Base-by-base conservation (phyloP, 2,797 vertebrate genomes). In the Centropyge bicolor region DNA sequence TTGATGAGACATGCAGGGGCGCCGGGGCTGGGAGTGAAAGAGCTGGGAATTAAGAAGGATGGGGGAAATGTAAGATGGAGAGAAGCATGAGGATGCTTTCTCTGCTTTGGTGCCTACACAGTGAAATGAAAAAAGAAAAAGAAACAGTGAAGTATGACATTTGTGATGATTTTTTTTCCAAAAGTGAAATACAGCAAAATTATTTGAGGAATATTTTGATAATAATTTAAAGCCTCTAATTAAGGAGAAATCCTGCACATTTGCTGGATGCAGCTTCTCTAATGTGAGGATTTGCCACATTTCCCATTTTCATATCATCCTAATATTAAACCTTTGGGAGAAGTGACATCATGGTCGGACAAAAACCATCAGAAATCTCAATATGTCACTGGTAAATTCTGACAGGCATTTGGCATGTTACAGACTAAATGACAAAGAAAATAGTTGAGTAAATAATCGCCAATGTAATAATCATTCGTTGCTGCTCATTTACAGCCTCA, bases 51-150 rank as follows among this genome's bases (percentile, higher is more conserved):
- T 45, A 78, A 17, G 17, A 66, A 73, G 41, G 55, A 71, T 0
- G 31, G 60, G 20, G 3, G 27, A 2, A n/a, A 70, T 27, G 27
- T 36, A 45, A 64, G 57, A 74, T 35, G 43, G 31, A 74, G 24
- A 71, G 54, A 60, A 61, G 73, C 16, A 59, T 31, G 31, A 49
- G 38, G 46, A 69, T 7, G 8, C 57, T 65, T 48, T 65, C 24
- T 77, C 70, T 6, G 35, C 40, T 69, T 24, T 72, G 20, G 57
- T 64, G 36, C 59, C 68, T 27, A 62, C 46, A 67, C 16, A 51
- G 27, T 12, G 45, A 64, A 22, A 49, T 35, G 17, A 69, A 24
- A 12, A 63, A 65, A 59, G 16, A n/a, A 60, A 20, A 40, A 38
- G 61, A 68, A 17, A 14, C 0, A 49, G 20, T 54, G 27, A 62